Evolutionary conservation across 2,113 vertebrate genomes (phyloP), one percentile per base, ranked within the genome.

Genomic region (Merops nubicus): DNA sequence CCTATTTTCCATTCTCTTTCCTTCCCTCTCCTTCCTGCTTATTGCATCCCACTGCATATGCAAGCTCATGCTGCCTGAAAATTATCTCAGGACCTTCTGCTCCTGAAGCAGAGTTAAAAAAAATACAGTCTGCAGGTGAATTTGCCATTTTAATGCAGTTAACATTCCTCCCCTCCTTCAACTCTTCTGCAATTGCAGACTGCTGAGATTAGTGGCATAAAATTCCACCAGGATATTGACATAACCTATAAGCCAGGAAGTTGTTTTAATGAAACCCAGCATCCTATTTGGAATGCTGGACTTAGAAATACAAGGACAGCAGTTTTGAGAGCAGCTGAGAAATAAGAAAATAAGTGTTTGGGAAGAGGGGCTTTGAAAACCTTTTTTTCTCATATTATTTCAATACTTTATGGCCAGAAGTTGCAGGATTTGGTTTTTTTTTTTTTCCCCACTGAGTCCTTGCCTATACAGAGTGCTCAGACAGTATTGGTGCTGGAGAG

Each of bases 211-310:
- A 91, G 89, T 87, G 65, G 92, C 72, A 73, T 92, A 93, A 96
- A 97, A 92, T 96, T 90, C 86, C 91, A 95, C 91, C 80, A 96
- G 88, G 93, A 92, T 96, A 95, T 88, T 93, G 90, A 96, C 83
- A 96, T 94, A 94, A 93, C 64, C 75, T 91, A 62, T 83, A 93
- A 96, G 57, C 38, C 68, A 92, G 91, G 83, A 97, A 97, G 86
- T 91, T 94, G 74, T 93, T 96, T 93, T 96, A 96, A 97, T 97
- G 94, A 96, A 97, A 89, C 78, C 45, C 88, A 95, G 90, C 93
- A 96, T 93, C 88, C 86, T 51, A 73, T 95, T 95, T 95, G 91
- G 81, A 94, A 95, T 91, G 70, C 74, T 8, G 38, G 88, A 76
- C 91, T 91, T 87, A 79, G 80, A 96, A 97, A 88, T 89, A 96